Evolutionary conservation across 2,113 vertebrate genomes (phyloP).

Genomic region (Lycaon pictus): DNA sequence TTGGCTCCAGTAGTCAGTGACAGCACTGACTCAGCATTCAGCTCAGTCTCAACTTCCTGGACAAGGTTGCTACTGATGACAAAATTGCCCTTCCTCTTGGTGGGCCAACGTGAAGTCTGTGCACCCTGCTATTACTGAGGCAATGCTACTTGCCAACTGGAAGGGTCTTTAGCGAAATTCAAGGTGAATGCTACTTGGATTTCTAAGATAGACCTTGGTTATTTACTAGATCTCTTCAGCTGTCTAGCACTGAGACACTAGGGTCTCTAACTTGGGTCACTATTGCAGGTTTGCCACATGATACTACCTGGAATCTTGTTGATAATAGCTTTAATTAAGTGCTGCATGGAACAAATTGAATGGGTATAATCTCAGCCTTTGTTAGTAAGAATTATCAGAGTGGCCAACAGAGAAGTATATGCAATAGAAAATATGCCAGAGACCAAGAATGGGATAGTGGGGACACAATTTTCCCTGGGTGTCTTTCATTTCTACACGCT

Average conservation of each 20-base stretch:
- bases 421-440: not conserved
- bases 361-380: not conserved
- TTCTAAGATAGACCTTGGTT: not conserved
- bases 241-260: not conserved
- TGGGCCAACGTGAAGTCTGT: not conserved
- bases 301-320: not conserved
- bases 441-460: not conserved
- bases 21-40: not conserved
- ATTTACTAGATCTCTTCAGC: not conserved
- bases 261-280: not conserved
- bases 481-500: not conserved
- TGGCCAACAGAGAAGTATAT: not conserved
- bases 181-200: not conserved
- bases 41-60: not conserved
- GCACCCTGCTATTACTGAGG: not conserved
- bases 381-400: not conserved
- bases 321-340: conserved; percentile 23
- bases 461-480: not conserved
- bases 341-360: not conserved
- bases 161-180: not conserved
- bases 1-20: not conserved
- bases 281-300: not conserved
- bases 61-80: not conserved
- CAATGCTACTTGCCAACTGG: not conserved
- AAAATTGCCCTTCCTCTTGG: not conserved